These are phyloP conservation scores for Cantharis lateralis DNA, from an alignment of 2,888 invertebrate species.

Conservation along the genomic window DNA sequence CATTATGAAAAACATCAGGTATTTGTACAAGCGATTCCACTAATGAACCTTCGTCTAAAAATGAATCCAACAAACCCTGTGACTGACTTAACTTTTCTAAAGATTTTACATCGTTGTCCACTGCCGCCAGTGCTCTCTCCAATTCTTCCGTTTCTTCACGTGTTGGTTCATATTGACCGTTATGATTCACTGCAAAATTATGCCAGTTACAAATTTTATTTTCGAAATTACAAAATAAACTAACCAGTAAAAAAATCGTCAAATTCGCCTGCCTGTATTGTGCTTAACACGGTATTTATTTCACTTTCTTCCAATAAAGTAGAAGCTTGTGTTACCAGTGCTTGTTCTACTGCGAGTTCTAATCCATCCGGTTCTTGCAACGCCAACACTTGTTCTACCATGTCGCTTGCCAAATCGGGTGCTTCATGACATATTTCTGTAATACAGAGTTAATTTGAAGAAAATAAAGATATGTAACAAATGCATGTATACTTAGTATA, in stretches of 20 bases:
- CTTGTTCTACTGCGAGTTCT: slow-evolving; percentile 56
- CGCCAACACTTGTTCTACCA: slow-evolving; percentile 63
- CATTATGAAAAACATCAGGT: slow-evolving; percentile 59
- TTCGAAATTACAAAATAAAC: background rate
- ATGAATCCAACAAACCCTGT: slow-evolving; percentile 65
- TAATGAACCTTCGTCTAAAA: slow-evolving; percentile 64
- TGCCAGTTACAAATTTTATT: background rate
- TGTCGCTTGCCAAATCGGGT: slow-evolving; percentile 51
- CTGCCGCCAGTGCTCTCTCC: slow-evolving; percentile 81
- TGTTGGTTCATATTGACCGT: slow-evolving; percentile 72
- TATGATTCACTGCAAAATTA: slow-evolving; percentile 63
- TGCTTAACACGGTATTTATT: slow-evolving; percentile 77
- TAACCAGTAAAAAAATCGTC: slow-evolving; percentile 79
- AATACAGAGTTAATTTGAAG: background rate
- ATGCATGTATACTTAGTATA: too few relatives aligned
- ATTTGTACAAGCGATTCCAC: slow-evolving; percentile 58
- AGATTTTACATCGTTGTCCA: slow-evolving; percentile 74
- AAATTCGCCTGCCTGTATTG: slow-evolving; percentile 80
- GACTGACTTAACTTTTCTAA: slow-evolving; percentile 69
- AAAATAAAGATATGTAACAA: background rate
- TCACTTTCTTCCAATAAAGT: slow-evolving; percentile 74
- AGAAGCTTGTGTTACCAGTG: slow-evolving; percentile 68
- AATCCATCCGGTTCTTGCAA: slow-evolving; percentile 64
- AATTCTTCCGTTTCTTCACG: slow-evolving; percentile 87
- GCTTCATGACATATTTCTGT: slow-evolving; percentile 40